phyloP scores from a whole-genome alignment of 2,113 vertebrate species.

The Helogale parvula region DNA sequence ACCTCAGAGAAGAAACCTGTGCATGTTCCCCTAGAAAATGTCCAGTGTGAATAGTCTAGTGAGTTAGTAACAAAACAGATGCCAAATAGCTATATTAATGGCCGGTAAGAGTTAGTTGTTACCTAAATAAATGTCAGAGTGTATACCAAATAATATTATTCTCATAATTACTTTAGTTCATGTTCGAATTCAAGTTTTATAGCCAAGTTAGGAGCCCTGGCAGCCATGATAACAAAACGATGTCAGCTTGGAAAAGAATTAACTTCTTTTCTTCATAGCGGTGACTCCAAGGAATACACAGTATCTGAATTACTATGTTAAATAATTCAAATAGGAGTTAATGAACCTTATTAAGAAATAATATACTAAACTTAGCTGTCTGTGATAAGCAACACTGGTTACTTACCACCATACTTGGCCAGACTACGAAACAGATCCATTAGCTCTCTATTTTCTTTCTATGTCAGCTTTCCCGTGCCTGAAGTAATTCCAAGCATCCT shows the following conservation, averaged over 20 bases:
- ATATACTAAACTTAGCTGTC: conserved; percentile 7
- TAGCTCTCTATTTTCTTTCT: not conserved
- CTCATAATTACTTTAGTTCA: not conserved
- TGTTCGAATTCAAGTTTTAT: conserved; percentile 17
- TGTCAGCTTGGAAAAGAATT: not conserved
- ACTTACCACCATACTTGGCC: not conserved
- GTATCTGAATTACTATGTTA: conserved; percentile 9
- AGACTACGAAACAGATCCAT: conserved; percentile 17
- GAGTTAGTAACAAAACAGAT: conserved; percentile 13
- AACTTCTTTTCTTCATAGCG: not conserved
- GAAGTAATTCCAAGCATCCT: not conserved
- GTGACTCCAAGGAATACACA: not conserved
- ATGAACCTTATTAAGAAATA: not conserved
- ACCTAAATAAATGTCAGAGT: not conserved
- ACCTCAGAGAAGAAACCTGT: not conserved
- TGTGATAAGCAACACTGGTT: not conserved
- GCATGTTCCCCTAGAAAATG: not conserved
- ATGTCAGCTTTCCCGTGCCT: not conserved
- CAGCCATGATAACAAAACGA: not conserved
- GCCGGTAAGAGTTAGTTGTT: not conserved
- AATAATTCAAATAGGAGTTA: not conserved
- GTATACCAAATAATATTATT: not conserved
- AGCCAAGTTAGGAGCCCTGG: not conserved
- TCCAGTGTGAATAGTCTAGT: not conserved
- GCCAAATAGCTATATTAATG: not conserved